Evolutionary conservation across 37 sponge, comb jelly and placozoan genomes (phyloP).

Genomic region (Axinella damicornis): DNA sequence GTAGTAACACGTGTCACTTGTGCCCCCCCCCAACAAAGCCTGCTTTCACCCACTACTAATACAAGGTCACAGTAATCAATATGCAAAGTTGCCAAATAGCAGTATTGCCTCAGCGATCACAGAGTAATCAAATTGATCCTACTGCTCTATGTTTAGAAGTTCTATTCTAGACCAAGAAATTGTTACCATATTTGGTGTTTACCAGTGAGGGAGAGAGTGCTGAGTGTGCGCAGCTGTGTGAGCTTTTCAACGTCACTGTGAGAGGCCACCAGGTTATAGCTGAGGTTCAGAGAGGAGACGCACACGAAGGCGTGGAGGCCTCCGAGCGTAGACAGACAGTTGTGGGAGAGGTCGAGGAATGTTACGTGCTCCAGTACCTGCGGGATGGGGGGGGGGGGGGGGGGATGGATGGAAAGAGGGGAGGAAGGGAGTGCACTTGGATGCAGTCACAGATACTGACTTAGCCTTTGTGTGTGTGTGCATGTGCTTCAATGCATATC

Average conservation of each 20-base stretch:
- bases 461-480: background rate
- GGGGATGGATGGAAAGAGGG: background rate
- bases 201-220: constrained; percentile 51
- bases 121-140: background rate
- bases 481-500: no score
- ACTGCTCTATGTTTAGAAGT: background rate
- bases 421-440: background rate
- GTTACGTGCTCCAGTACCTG: constrained; percentile 70
- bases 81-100: no score
- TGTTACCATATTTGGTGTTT: background rate
- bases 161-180: no score
- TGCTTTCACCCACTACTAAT: no score
- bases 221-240: constrained; percentile 26
- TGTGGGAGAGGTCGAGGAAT: constrained; percentile 61
- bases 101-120: no score
- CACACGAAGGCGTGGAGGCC: constrained; percentile 55
- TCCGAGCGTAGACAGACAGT: constrained; percentile 36
- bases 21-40: no score
- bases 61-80: no score
- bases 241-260: constrained; percentile 33
- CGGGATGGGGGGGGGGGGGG: background rate
- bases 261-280: constrained; percentile 41
- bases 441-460: no score
- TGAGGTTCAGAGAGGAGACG: constrained; percentile 50
- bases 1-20: no score